Evolutionary conservation across 2,888 invertebrate species (phyloP).

Genomic region (Drosophila colorata): DNA sequence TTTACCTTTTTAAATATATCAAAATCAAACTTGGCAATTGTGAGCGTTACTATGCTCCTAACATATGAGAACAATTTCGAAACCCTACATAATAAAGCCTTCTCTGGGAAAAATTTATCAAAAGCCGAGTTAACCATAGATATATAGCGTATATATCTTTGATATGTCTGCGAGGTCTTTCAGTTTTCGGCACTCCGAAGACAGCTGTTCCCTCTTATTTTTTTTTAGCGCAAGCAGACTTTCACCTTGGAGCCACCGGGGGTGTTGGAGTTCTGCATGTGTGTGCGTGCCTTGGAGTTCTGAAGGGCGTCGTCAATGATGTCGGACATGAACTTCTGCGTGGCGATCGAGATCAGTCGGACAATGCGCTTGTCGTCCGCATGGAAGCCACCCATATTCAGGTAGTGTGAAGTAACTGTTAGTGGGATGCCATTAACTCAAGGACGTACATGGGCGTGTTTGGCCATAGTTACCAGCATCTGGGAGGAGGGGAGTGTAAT

Average conservation of each 20-base stretch:
- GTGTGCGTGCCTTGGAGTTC: conserved; percentile 95
- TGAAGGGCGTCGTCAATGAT: conserved; percentile 98
- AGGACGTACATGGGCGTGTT: neutral
- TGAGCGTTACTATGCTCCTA: no score
- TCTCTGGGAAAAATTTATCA: no score
- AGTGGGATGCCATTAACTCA: neutral
- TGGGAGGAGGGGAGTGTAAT: conserved; percentile 95
- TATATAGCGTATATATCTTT: no score
- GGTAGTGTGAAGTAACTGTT: conserved; percentile 61
- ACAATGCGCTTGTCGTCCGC: conserved; percentile 96
- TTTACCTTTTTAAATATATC: no score
- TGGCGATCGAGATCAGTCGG: conserved; percentile 95
- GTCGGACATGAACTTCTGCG: conserved; percentile 99
- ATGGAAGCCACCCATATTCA: conserved; percentile 92
- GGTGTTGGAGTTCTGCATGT: conserved; percentile 57
- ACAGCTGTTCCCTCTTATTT: no score
- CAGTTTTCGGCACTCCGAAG: no score
- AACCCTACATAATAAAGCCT: no score
- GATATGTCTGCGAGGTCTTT: no score
- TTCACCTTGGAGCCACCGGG: conserved; percentile 61
- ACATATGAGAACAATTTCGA: no score
- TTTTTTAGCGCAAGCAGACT: neutral
- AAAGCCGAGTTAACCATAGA: no score
- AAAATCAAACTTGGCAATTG: no score
- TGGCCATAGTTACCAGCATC: conserved; percentile 88